These are phyloP conservation scores for Nematolebias whitei DNA, from an alignment of 2,113 vertebrate genomes.

Conservation along the genomic window DNA sequence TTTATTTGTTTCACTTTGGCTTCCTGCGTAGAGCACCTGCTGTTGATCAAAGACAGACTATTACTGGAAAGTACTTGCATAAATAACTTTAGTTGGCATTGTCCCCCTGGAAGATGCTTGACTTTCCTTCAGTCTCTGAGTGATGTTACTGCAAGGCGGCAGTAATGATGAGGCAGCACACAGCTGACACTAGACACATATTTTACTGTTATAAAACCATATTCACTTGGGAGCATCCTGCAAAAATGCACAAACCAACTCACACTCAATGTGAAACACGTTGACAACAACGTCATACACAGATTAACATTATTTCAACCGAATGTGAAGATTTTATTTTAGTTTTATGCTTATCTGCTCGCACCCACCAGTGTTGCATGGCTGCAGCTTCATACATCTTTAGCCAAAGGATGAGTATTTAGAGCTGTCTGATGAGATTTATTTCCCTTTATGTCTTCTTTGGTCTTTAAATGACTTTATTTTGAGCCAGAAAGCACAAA, in stretches of 20 bases:
- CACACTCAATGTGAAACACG: neutral
- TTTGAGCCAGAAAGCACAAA: slow-evolving; percentile 33
- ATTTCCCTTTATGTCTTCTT: neutral
- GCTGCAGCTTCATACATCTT: neutral
- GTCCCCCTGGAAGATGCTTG: slow-evolving; percentile 14
- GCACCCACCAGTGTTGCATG: slow-evolving; percentile 2
- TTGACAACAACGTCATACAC: neutral
- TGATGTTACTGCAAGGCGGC: slow-evolving; percentile 12
- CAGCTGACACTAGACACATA: neutral
- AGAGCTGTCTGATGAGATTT: slow-evolving; percentile 7
- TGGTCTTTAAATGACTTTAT: slow-evolving; percentile 16
- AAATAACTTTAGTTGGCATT: slow-evolving; percentile 35
- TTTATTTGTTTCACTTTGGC: slow-evolving; percentile 11
- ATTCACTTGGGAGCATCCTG: neutral
- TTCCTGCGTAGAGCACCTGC: slow-evolving; percentile 21
- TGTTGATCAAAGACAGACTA: slow-evolving; percentile 33
- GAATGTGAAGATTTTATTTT: neutral
- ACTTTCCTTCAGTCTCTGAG: slow-evolving; percentile 30
- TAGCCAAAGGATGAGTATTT: neutral
- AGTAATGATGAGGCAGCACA: slow-evolving; percentile 33
- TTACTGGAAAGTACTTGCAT: slow-evolving; percentile 27
- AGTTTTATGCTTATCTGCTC: neutral
- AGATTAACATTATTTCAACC: neutral
- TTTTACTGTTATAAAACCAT: slow-evolving; percentile 16
- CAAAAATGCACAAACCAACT: neutral